phyloP scores from a whole-genome alignment of 2,888 invertebrate species.

The Aphrophora alni region DNA sequence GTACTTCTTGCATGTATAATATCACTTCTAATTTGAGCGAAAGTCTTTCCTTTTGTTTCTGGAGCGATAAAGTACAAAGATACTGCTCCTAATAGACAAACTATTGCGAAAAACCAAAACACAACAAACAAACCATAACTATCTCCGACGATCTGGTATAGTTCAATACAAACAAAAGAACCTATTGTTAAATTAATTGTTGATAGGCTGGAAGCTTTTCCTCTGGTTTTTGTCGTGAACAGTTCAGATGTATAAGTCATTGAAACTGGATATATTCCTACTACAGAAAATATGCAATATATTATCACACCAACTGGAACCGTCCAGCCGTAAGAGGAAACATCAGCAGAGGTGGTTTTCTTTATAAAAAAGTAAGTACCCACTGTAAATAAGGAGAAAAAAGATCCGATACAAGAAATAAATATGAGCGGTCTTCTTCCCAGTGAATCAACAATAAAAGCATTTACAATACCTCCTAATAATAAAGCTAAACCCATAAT shows the following conservation, averaged over 20 bases:
- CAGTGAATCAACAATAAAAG: neutral
- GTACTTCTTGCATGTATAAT: neutral
- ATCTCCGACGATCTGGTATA: neutral
- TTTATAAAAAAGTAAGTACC: neutral
- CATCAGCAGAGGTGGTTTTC: neutral
- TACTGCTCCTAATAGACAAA: neutral
- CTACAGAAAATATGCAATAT: neutral
- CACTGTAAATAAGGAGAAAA: neutral
- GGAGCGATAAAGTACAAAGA: neutral
- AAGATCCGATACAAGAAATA: neutral
- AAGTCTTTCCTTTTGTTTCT: neutral
- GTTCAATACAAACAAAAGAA: neutral
- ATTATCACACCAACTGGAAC: neutral
- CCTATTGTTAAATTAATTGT: neutral
- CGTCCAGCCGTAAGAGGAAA: neutral
- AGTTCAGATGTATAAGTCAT: neutral
- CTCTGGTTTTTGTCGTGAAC: neutral
- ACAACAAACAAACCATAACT: neutral
- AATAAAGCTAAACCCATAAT: neutral
- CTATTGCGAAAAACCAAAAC: neutral
- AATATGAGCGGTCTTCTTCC: neutral
- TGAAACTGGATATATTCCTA: neutral
- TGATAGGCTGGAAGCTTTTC: neutral
- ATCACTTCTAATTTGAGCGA: neutral
- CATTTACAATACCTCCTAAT: neutral